Conservation (phyloP, 2,797 vertebrate species). For the Tachyglossus aculeatus region DNA sequence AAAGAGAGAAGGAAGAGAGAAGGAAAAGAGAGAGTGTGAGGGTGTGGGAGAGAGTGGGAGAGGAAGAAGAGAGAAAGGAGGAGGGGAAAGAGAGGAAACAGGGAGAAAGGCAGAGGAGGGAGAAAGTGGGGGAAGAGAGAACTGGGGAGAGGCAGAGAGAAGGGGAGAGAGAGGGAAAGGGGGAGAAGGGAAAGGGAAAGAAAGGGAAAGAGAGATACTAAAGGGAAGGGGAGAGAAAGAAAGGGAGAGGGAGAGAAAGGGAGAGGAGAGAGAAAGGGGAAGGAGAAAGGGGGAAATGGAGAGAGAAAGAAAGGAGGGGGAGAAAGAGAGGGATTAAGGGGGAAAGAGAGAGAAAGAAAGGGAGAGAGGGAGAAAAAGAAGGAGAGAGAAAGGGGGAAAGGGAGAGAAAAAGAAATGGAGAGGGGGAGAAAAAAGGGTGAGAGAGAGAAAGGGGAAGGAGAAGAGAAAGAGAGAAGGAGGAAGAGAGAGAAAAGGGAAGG, state of each 20-base stretch:
- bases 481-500: background rate
- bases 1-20: background rate
- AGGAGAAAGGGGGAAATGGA: background rate
- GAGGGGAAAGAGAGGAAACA: background rate
- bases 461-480: background rate
- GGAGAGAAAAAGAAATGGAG: background rate
- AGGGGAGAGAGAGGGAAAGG: background rate
- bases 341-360: no score
- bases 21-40: background rate
- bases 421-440: background rate
- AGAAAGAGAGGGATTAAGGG: background rate
- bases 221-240: background rate
- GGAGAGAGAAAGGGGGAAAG: background rate
- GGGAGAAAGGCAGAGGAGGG: background rate
- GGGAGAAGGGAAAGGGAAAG: background rate
- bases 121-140: background rate
- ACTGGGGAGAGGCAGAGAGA: background rate
- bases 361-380: background rate
- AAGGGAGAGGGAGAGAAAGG: background rate
- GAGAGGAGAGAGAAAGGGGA: background rate
- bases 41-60: background rate
- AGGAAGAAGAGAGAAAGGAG: background rate
- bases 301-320: background rate
- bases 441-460: background rate
- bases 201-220: background rate